Percentiles rank a stretch among this genome's conserved stretches.
Conservation (phyloP, 64 coral and sea anemone species). For the Montipora foliosa region DNA sequence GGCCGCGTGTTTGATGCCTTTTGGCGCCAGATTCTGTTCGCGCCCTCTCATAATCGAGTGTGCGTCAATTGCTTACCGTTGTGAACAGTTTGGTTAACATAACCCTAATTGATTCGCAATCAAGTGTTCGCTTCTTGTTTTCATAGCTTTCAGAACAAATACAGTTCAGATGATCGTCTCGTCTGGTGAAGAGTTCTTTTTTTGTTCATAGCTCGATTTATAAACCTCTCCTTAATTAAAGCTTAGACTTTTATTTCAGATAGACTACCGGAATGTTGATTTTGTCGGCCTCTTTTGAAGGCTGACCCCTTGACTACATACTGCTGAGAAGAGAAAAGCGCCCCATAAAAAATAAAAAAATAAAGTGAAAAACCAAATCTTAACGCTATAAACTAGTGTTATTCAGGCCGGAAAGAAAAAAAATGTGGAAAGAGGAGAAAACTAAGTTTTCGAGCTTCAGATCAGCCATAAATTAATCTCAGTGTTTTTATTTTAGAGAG, state of each 20-base stretch:
- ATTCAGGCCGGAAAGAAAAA: no score
- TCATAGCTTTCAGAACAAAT: neutral
- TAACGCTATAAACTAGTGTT: no score
- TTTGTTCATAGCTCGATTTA: neutral
- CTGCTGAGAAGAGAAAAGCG: slow-evolving; percentile 2
- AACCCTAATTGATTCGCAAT: neutral
- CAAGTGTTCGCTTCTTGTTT: neutral
- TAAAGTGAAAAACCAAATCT: no score
- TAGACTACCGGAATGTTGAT: neutral
- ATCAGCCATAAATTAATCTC: no score
- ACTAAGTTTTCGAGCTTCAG: no score
- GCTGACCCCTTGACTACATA: neutral
- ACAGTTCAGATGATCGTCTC: neutral
- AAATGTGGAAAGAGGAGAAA: no score
- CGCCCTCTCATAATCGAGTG: slow-evolving; percentile 5
- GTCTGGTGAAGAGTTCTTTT: neutral
- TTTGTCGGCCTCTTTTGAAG: neutral
- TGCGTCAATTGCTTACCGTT: neutral
- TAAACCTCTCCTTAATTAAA: neutral
- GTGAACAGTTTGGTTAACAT: neutral
- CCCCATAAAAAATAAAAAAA: no score
- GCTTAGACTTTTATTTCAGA: neutral
- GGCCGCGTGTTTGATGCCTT: neutral
- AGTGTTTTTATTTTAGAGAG: neutral
- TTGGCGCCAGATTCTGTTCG: slow-evolving; percentile 11